phyloP scores from a whole-genome alignment of 2,797 vertebrate species.

The Esox masquinongy region DNA sequence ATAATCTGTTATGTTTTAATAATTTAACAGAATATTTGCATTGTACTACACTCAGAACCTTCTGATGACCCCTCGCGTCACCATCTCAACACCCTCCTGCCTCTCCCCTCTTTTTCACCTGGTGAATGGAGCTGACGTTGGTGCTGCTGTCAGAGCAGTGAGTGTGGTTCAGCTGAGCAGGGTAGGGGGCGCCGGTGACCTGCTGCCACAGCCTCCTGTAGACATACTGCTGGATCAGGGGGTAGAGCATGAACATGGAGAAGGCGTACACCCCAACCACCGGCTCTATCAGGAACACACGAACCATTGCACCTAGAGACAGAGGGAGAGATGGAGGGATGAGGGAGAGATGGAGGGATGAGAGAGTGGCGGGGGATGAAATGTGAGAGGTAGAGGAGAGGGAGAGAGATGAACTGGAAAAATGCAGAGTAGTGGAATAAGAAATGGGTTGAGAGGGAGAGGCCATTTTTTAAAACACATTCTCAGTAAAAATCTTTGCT shows the following conservation, averaged over 20 bases:
- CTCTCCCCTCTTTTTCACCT: constrained; percentile 30
- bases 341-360: background rate
- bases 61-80: no score
- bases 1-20: no score
- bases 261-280: constrained; percentile 75
- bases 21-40: no score
- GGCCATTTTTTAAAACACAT: no score
- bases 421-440: no score
- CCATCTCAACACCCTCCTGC: background rate
- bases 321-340: background rate
- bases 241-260: constrained; percentile 58
- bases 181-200: constrained; percentile 68
- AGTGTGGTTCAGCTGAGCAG: constrained; percentile 52
- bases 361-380: background rate
- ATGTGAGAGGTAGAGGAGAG: background rate
- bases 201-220: constrained; percentile 79
- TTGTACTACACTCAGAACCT: no score
- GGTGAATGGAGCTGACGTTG: constrained; percentile 36
- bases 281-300: constrained; percentile 75
- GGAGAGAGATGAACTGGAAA: background rate
- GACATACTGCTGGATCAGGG: constrained; percentile 78
- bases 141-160: constrained; percentile 60
- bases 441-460: fast-evolving
- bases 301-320: constrained; percentile 62
- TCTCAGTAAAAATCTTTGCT: no score